phyloP scores from a whole-genome alignment of 2,113 vertebrate species.

The pig (Sus scrofa) region DNA sequence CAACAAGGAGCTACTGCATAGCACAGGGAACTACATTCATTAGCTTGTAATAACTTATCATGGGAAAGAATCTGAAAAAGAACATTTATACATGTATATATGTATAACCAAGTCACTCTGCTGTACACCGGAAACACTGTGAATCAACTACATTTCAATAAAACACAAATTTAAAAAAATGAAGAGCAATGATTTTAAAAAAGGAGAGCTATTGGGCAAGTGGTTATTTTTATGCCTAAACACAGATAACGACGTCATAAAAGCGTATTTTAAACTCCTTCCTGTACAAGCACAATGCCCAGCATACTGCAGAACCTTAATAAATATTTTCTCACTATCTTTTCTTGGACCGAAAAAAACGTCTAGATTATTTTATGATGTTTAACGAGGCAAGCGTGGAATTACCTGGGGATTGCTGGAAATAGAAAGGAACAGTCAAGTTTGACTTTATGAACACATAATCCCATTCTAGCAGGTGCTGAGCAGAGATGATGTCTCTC shows the following conservation, averaged over 20 bases:
- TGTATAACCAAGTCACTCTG: neutral
- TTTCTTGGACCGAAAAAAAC: neutral
- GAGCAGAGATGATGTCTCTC: neutral
- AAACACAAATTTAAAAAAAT: neutral
- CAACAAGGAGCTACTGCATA: neutral
- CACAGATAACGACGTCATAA: neutral
- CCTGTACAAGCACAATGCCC: neutral
- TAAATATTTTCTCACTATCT: neutral
- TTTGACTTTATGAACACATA: neutral
- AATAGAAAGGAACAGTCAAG: neutral
- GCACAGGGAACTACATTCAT: neutral
- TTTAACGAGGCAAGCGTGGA: neutral
- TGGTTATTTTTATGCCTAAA: neutral
- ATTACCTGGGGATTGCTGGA: neutral
- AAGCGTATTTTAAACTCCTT: conserved; percentile 30
- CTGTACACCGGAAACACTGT: neutral
- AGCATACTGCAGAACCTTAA: neutral
- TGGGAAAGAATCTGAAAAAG: neutral
- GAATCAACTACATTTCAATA: neutral
- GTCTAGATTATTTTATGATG: neutral
- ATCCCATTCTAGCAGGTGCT: neutral
- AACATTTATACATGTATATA: neutral
- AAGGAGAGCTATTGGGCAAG: neutral
- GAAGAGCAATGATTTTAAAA: neutral
- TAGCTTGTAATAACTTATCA: neutral